Percentiles rank a stretch among this genome's conserved stretches.
These are phyloP conservation scores for Microcaecilia unicolor DNA, from an alignment of 2,797 vertebrate species.

Conservation along the genomic window DNA sequence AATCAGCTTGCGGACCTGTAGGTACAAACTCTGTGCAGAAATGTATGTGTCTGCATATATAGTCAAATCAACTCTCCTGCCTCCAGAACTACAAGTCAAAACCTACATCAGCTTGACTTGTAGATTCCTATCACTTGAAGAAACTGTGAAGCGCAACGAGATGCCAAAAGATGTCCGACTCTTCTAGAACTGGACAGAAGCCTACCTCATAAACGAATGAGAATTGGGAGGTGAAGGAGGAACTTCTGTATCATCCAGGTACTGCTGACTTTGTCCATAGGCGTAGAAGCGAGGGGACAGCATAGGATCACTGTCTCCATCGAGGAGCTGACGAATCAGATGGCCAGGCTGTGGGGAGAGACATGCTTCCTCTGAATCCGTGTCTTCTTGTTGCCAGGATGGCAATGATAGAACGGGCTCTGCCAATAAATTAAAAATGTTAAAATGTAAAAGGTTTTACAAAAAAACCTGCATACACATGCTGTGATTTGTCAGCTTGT, in stretches of 20 bases:
- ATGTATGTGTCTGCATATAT: too few relatives aligned
- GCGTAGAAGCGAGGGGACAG: constrained; percentile 89
- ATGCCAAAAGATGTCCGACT: too few relatives aligned
- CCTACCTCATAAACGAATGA: constrained; percentile 88
- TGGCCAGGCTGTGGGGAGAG: constrained; percentile 79
- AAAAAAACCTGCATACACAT: too few relatives aligned
- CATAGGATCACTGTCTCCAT: constrained; percentile 89
- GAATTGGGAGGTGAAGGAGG: constrained; percentile 92
- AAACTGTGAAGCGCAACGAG: too few relatives aligned
- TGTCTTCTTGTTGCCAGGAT: constrained; percentile 71
- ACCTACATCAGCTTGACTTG: fast-evolving
- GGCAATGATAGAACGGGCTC: constrained; percentile 78
- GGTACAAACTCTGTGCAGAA: too few relatives aligned
- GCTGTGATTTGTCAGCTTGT: too few relatives aligned
- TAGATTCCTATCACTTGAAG: too few relatives aligned
- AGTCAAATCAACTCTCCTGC: too few relatives aligned
- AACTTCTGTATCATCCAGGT: constrained; percentile 92
- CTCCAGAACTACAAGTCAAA: background rate
- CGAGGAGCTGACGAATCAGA: constrained; percentile 83
- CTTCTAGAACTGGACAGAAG: too few relatives aligned
- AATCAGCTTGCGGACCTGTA: too few relatives aligned
- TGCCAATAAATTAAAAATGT: constrained; percentile 38
- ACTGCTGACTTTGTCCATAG: constrained; percentile 84
- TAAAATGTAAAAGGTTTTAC: too few relatives aligned
- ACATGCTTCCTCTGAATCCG: constrained; percentile 76